Evolutionary conservation across 2,113 vertebrate genomes (phyloP).

Genomic region (Sula dactylatra): DNA sequence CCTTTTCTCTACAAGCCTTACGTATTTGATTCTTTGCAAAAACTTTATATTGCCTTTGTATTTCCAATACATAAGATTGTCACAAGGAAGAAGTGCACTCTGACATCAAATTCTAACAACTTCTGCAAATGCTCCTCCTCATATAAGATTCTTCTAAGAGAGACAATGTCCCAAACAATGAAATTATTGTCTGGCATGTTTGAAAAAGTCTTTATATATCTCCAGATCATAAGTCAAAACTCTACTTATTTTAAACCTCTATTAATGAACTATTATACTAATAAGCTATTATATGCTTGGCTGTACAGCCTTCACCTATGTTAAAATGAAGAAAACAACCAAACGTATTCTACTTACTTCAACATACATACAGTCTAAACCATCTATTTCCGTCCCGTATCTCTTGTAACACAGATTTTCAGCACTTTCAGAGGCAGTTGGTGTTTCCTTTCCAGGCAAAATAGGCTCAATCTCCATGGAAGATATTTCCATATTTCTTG

Average conservation of each 20-base stretch:
- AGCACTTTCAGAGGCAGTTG: background rate
- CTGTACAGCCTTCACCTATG: background rate
- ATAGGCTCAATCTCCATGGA: background rate
- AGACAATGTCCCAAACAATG: background rate
- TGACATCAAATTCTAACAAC: background rate
- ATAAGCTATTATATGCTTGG: background rate
- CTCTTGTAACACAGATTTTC: background rate
- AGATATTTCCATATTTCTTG: background rate
- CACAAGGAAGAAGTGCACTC: background rate
- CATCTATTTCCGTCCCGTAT: slow-evolving; percentile 68
- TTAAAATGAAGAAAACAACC: background rate
- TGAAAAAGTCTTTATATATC: background rate
- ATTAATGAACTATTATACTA: background rate
- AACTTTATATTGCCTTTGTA: background rate
- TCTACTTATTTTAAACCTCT: background rate
- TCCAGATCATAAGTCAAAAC: background rate
- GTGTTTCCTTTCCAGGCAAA: background rate
- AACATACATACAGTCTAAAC: slow-evolving; percentile 80
- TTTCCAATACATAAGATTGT: rapidly evolving
- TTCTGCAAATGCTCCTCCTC: background rate
- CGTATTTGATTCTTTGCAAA: background rate
- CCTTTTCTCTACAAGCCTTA: background rate
- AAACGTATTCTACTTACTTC: slow-evolving; percentile 76
- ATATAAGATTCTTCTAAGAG: background rate
- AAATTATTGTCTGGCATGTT: background rate